Percentiles rank a stretch among this genome's conserved stretches.
Evolutionary conservation across 2,888 invertebrate species (phyloP).

Genomic region (Drosophila mimetica): DNA sequence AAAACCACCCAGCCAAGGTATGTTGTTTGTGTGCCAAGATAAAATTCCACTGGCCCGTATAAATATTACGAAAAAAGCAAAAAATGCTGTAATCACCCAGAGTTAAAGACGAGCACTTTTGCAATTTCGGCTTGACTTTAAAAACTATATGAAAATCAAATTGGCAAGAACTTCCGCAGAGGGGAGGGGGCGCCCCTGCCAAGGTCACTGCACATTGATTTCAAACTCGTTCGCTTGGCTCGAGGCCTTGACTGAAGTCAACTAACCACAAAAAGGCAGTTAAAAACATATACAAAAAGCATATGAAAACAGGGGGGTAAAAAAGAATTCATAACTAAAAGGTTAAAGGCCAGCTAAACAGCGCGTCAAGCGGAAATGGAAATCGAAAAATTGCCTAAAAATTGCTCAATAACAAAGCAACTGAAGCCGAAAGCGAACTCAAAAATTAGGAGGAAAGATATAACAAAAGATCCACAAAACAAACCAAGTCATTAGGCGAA

Average conservation of each 20-base stretch:
- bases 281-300: conserved; percentile 18
- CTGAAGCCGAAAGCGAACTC: conserved; percentile 18
- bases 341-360: conserved; percentile 51
- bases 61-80: conserved; percentile 26
- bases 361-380: conserved; percentile 52
- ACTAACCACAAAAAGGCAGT: conserved; percentile 28
- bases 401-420: conserved; percentile 28
- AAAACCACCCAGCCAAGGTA: conserved; percentile 5
- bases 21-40: conserved; percentile 12
- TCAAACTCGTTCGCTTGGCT: conserved; percentile 14
- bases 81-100: conserved; percentile 9
- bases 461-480: neutral
- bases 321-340: conserved; percentile 37
- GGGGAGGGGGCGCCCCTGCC: conserved; percentile 23
- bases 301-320: conserved; percentile 2
- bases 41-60: conserved; percentile 22
- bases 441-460: neutral
- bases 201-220: conserved; percentile 50
- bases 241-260: conserved; percentile 28
- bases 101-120: neutral
- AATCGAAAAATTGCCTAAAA: conserved; percentile 27
- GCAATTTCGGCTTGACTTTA: neutral
- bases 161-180: conserved; percentile 10
- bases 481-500: conserved; percentile 14
- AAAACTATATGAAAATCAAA: neutral